Percentiles rank a stretch among this genome's conserved stretches.
phyloP scores from a whole-genome alignment of 2,888 invertebrate species.

The Aquatica leii region DNA sequence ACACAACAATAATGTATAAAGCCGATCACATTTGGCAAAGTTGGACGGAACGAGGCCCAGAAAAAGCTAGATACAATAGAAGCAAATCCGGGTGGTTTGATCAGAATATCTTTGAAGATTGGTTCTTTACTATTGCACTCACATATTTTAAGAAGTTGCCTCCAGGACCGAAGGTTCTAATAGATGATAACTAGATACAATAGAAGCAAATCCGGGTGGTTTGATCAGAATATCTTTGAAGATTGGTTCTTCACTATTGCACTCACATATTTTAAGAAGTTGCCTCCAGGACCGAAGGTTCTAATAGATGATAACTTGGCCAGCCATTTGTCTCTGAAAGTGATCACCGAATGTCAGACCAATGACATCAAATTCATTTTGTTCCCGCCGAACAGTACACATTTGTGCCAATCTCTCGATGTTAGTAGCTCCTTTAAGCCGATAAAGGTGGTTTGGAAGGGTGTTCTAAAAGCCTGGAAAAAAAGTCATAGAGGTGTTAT shows the following conservation, averaged over 20 bases:
- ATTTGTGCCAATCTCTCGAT: not conserved
- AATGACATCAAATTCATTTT: slow-evolving; percentile 9
- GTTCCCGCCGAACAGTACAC: not conserved
- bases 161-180: not conserved
- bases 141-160: no score
- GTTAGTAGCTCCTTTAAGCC: not conserved
- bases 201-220: no score
- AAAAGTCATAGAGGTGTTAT: no score
- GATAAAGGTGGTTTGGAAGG: not conserved
- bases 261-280: not conserved
- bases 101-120: not conserved
- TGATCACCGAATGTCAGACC: not conserved
- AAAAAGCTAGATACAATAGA: no score
- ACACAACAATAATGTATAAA: no score
- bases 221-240: no score
- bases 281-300: not conserved
- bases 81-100: no score
- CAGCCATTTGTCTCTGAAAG: slow-evolving; percentile 8
- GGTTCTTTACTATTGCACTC: not conserved
- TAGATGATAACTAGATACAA: not conserved
- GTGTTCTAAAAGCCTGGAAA: not conserved
- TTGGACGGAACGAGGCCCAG: no score
- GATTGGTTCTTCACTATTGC: not conserved
- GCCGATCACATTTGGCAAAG: no score
- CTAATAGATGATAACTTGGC: slow-evolving; percentile 4